Percentiles rank a stretch among this genome's conserved stretches.
Conservation (phyloP, 1,140 invertebrate species). For the Uloborus diversus region DNA sequence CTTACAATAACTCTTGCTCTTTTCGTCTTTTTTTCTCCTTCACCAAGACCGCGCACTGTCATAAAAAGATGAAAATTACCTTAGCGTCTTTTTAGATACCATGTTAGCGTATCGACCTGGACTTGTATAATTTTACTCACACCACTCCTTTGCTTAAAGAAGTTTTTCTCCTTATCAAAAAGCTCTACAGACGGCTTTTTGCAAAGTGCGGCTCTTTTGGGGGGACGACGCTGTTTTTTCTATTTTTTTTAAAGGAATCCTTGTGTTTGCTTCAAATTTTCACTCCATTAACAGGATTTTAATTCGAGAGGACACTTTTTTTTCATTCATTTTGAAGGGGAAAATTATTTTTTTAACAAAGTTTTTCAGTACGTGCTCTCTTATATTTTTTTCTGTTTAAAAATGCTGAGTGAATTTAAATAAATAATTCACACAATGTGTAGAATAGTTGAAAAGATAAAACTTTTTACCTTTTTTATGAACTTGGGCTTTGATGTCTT, state of each 20-base stretch:
- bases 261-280: slow-evolving; percentile 11
- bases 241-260: background rate
- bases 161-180: background rate
- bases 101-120: slow-evolving; percentile 19
- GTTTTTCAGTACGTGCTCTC: too few relatives aligned
- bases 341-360: too few relatives aligned
- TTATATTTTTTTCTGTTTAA: too few relatives aligned
- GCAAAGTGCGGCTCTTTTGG: background rate
- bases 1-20: slow-evolving; percentile 41
- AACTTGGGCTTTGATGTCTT: too few relatives aligned
- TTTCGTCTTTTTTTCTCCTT: background rate
- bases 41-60: background rate
- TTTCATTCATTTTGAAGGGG: too few relatives aligned
- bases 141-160: slow-evolving; percentile 20
- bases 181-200: slow-evolving; percentile 12
- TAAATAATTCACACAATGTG: too few relatives aligned
- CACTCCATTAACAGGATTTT: slow-evolving; percentile 22
- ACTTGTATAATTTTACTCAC: slow-evolving; percentile 42
- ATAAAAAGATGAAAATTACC: slow-evolving; percentile 56
- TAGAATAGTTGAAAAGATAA: too few relatives aligned
- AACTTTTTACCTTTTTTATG: too few relatives aligned
- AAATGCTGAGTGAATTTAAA: too few relatives aligned
- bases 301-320: slow-evolving; percentile 4
- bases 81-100: slow-evolving; percentile 30
- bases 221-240: background rate